Base-by-base conservation (phyloP, 2,113 vertebrate species). In the Hymenochirus boettgeri region DNA sequence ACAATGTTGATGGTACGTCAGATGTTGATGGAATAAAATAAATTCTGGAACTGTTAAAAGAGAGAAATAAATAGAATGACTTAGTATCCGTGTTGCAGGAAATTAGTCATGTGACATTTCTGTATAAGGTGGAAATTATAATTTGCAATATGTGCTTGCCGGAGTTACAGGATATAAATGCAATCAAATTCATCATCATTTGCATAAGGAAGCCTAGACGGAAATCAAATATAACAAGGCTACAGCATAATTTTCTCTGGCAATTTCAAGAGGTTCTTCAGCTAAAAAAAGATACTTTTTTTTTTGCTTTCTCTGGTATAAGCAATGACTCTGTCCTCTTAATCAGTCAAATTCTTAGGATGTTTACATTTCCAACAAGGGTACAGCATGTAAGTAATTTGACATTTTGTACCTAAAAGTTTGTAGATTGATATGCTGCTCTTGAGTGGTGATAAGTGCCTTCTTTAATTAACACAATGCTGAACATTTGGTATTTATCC, bases 261-360 rank as follows among this genome's bases (percentile, higher is more conserved):
- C 56, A 60, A 69, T 60, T 69, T 69, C 57, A 69, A 69, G 65
- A 60, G 65, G 65, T 69, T 47, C 65, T 69, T 69, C 48, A 69
- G 65, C 65, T 69, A 69, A 69, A 69, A 67, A 69, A 69, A 69
- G 56, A 69, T 52, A 59, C 31, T 2, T 11, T 19, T 22, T 48
- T 48, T 53, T 60, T 65, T 58, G 51, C 64, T 59, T 25, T 57
- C 18, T 59, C 31, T 56, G 10, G 22, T 57, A 42, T 60, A 57
- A 39, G 56, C 65, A 58, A 53, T 69, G 65, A 69, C 59, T 53
- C 23, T 69, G 65, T 59, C 65, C 56, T 69, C 65, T 69, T 69
- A 69, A 69, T 69, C 56, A 69, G 55, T 59, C 57, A 69, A 24
- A 69, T 60, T 60, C 46, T 67, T 51, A 6, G 33, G 42, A 60